A percentile compares a stretch with the other conserved stretches of the same genome.
Evolutionary conservation across 2,797 vertebrate species (phyloP).

Genomic region (Oreonectes daqikongensis): DNA sequence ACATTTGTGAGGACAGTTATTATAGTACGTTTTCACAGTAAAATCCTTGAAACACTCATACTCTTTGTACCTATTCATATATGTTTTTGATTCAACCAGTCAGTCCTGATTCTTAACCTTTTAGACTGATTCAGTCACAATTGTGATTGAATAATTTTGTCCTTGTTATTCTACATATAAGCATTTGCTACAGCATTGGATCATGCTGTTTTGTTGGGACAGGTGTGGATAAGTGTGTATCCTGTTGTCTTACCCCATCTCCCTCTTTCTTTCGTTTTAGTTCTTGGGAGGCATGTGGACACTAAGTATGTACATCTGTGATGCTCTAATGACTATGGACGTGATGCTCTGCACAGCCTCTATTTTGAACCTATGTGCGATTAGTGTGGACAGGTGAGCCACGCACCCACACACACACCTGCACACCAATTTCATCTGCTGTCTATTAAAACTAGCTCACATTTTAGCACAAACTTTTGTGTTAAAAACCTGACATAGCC

Average conservation of each 20-base stretch:
- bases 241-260: not conserved
- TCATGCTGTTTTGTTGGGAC: not conserved
- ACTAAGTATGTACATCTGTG: constrained; percentile 67
- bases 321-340: constrained; percentile 71
- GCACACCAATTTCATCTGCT: not conserved
- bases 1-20: no score
- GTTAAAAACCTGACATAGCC: not conserved
- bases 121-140: no score
- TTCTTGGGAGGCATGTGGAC: constrained; percentile 71
- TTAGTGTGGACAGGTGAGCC: constrained; percentile 70
- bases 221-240: constrained; percentile 2
- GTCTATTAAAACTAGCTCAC: constrained; percentile 5
- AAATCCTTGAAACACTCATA: no score
- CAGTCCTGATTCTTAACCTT: no score
- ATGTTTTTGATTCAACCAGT: not conserved
- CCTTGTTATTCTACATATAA: not conserved
- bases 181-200: not conserved
- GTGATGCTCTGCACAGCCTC: constrained; percentile 71
- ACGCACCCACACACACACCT: not conserved
- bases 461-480: not conserved
- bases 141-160: no score
- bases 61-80: no score
- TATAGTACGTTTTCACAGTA: no score
- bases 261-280: constrained; percentile 49
- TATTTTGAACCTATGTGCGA: constrained; percentile 70